Evolutionary conservation across 2,888 invertebrate genomes (phyloP), one percentile per base, ranked within the genome.

Genomic region (Volucella inflata): DNA sequence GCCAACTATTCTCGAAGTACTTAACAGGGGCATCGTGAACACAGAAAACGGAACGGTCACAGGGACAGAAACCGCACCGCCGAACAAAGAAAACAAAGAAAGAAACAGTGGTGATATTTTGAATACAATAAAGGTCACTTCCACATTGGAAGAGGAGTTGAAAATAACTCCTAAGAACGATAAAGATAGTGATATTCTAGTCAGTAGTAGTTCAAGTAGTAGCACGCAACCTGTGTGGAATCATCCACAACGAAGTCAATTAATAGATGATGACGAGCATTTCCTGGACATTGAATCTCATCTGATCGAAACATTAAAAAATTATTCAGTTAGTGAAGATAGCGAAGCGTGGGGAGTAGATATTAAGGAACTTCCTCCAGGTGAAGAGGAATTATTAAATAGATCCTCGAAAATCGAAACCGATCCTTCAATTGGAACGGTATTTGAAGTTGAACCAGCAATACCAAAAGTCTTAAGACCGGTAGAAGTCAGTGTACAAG

Each of bases 261-360:
- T 80, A 83, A 76, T 38, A 65, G 85, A 87, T 40, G 60, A 87
- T 62, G 81, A 87, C n/a, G 68, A 87, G 36, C 88, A 89, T 79
- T 88, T 91, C 75, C 88, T 91, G 60, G 90, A 92, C 78, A 90
- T 92, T 76, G 91, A 92, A 88, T 92, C 92, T 82, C 91, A 92
- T 88, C 88, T 92, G 38, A 92, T 92, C 75, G 91, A 92, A 90
- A 90, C 90, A 84, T 89, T 89, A 70, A 89, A 89, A 79, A 89
- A 89, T 76, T 88, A 87, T 72, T 87, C 88, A 76, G 88, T 89
- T 9, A 88, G 88, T 64, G 89, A 88, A 62, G 88, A 89, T 70
- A 90, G 91, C 87, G 87, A 76, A 53, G 48, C 46, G 30, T 81
- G 83, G 62, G 87, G 87, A 21, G 90, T 91, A 60, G 90, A 90